Conservation (phyloP, 2,113 vertebrate genomes). For the Columba janthina region DNA sequence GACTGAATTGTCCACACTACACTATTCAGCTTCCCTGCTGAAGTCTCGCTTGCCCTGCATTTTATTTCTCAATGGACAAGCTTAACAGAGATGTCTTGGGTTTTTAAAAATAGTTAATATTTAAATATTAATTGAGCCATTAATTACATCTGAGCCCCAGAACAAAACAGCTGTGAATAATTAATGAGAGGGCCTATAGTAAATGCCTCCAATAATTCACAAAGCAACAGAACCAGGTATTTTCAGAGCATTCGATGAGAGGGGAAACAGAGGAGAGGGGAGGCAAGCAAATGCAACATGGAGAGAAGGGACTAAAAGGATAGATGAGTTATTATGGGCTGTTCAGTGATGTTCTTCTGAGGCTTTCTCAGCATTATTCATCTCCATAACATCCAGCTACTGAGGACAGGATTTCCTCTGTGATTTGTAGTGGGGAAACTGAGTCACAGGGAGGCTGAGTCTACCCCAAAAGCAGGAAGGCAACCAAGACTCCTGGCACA, state of each 20-base stretch:
- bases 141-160: constrained; percentile 76
- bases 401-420: neutral
- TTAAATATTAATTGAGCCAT: constrained; percentile 78
- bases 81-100: constrained; percentile 59
- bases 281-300: fast-evolving
- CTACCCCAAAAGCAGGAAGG: neutral
- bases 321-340: neutral
- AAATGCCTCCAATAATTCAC: constrained; percentile 73
- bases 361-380: neutral
- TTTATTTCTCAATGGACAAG: constrained; percentile 62
- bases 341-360: neutral
- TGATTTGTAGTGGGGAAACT: neutral
- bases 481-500: neutral
- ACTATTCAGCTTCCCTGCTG: neutral
- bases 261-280: neutral
- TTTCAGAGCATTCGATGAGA: constrained; percentile 10
- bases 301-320: neutral
- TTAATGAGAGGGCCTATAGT: constrained; percentile 71
- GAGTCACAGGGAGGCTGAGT: neutral
- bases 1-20: fast-evolving
- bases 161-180: constrained; percentile 74
- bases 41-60: neutral
- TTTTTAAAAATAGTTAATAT: constrained; percentile 76
- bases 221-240: constrained; percentile 56
- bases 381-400: fast-evolving